Evolutionary conservation across 1,140 invertebrate genomes (phyloP).

Genomic region (Bombus superbus): DNA sequence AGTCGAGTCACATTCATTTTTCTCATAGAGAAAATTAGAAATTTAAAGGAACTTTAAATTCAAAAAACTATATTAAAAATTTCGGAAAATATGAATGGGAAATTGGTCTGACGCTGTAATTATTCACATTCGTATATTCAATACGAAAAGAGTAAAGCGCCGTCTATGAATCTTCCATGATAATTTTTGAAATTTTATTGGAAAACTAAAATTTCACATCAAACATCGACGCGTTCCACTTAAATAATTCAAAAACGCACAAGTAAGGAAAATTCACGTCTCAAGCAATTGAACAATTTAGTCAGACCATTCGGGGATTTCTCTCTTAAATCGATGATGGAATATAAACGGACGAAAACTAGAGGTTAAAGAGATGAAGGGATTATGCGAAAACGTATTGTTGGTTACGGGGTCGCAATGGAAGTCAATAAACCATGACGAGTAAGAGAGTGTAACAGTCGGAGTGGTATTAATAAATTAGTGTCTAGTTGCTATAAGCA

Average conservation of each 20-base stretch:
- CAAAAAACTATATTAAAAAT: no score
- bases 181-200: not conserved
- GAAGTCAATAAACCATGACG: constrained; percentile 80
- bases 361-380: not conserved
- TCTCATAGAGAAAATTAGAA: no score
- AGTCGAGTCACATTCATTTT: no score
- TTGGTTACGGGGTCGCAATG: constrained; percentile 73
- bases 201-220: not conserved
- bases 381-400: constrained; percentile 54
- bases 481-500: constrained; percentile 75
- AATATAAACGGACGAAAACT: no score
- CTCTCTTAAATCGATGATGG: not conserved
- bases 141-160: no score
- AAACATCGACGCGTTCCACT: no score
- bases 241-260: not conserved
- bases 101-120: no score
- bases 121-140: no score
- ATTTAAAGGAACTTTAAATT: no score
- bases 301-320: not conserved
- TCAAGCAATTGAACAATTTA: not conserved
- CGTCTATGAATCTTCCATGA: not conserved
- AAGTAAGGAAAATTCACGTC: not conserved
- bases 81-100: no score
- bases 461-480: constrained; percentile 81
- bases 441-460: constrained; percentile 75